These are phyloP conservation scores for Chironomus striatipennis DNA, from an alignment of 1,140 invertebrate species.

Conservation along the genomic window DNA sequence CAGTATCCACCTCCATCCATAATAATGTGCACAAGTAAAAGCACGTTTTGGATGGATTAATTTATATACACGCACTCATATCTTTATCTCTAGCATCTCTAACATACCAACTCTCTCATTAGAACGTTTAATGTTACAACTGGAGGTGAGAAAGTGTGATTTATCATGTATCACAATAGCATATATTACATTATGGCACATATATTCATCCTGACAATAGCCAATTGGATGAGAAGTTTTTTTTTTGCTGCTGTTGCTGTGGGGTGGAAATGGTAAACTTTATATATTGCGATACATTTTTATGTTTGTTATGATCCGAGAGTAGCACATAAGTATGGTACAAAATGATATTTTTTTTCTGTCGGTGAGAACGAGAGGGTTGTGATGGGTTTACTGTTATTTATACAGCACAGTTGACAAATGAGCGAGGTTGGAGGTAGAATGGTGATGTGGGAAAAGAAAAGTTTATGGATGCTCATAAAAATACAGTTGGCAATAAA, in stretches of 20 bases:
- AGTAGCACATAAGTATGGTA: too few relatives aligned
- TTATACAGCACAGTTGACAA: slow-evolving; percentile 8
- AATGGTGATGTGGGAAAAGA: background rate
- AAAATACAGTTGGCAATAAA: background rate
- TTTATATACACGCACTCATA: slow-evolving; percentile 20
- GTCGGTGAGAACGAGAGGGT: background rate
- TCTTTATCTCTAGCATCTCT: background rate
- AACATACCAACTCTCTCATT: background rate
- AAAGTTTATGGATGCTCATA: background rate
- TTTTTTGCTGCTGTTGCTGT: too few relatives aligned
- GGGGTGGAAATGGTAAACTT: too few relatives aligned
- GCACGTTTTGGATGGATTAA: background rate
- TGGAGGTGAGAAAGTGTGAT: slow-evolving; percentile 23
- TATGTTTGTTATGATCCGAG: too few relatives aligned
- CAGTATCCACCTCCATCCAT: background rate
- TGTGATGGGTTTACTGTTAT: slow-evolving; percentile 11
- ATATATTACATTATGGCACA: background rate
- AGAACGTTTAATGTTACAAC: background rate
- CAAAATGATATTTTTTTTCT: too few relatives aligned
- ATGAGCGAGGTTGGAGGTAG: background rate
- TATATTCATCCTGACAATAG: background rate
- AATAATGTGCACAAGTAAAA: background rate
- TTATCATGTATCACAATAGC: background rate
- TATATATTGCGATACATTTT: too few relatives aligned
- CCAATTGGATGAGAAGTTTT: too few relatives aligned